Evolutionary conservation across 1,140 invertebrate genomes (phyloP), one percentile per base, ranked within the genome.

Genomic region (Hydropsyche tenuis): DNA sequence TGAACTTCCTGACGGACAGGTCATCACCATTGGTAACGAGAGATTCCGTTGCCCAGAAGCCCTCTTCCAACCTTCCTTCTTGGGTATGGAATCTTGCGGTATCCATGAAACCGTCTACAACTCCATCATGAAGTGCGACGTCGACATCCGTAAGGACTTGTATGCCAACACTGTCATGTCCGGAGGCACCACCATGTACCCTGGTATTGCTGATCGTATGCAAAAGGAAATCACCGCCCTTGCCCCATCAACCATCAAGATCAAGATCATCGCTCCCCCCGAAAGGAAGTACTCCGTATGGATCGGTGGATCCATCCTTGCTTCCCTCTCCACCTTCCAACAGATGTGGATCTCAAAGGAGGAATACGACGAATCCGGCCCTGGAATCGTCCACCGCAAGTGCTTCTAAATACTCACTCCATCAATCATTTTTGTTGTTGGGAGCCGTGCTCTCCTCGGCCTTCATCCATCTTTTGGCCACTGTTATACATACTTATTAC

Each of bases 1-100:
- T 82, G 96, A 97, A 85, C 88, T 97, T 81, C 96, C 94, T 80
- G 95, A 96, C 84, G 96, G 94, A 80, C 95, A 96, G 85, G 96
- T 98, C 79, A 97, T 97, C 87, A 97, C 95, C 86, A 97, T 92
- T 80, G 96, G 96, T 78, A 97, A 97, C 85, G 96, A 98, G 85
- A 89, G 96, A 82, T 97, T 99, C 95, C 92, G 96, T 87, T 98
- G 95, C 86, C 96, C 96, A 43, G 96, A 98, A 83, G 95, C 96
- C 78, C 89, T 98, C 73, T 98, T 98, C 94, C 95, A 97, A 85
- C 95, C 96, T 77, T 94, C 93, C 71, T 96, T 96, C 92, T 84
- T 96, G 86, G 94, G 95, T 84, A 96, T 97, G 94, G 95, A 97
- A 90, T 94, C 94, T 64, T 94, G 92, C 83, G 95, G 95, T 79